Evolutionary conservation across 2,888 invertebrate genomes (phyloP), one percentile per base, ranked within the genome.

Genomic region (Apodemia hepburni): DNA sequence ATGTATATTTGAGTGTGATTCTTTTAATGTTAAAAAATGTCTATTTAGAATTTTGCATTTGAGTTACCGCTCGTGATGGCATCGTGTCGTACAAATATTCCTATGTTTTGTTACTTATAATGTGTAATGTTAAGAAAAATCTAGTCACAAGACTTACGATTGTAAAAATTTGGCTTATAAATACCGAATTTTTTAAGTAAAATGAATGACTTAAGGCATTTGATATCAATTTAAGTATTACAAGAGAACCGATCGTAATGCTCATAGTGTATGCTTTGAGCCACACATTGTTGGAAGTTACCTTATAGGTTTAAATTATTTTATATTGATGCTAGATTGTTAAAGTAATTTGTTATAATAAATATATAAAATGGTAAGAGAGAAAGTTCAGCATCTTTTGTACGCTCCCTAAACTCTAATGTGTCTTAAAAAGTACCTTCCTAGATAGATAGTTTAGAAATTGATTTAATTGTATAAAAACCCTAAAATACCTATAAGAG

Each of bases 11-110:
- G 75, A 81, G 87, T 89, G 87, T 89, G 88, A 87, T 89, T 91
- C 83, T 90, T 87, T 84, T 77, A 79, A 80, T 75, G 79, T 83
- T 77, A 79, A 79, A 79, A 82, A 81, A 85, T 83, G 82, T 87
- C 81, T 88, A 86, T 79, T 84, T 84, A 85, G 79, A 84, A 87
- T 86, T 89, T 84, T 88, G 90, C 90, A 91, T 90, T 91, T 90
- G 87, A 90, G 90, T 91, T 91, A 91, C 91, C 91, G 88, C 85
- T 90, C 88, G 90, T 91, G 87, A 90, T 89, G 89, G 89, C 90
- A 90, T 90, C 90, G 89, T 86, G 88, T 90, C 91, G 91, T 91
- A 91, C 91, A 91, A 91, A 91, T 91, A 91, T 90, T 90, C 90
- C 91, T 91, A 90, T 87, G 87, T 89, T 90, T 85, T 58, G 57